Percentiles rank a stretch among this genome's conserved stretches.
Evolutionary conservation across 2,113 vertebrate genomes (phyloP).

Genomic region (Cebidichthys violaceus): DNA sequence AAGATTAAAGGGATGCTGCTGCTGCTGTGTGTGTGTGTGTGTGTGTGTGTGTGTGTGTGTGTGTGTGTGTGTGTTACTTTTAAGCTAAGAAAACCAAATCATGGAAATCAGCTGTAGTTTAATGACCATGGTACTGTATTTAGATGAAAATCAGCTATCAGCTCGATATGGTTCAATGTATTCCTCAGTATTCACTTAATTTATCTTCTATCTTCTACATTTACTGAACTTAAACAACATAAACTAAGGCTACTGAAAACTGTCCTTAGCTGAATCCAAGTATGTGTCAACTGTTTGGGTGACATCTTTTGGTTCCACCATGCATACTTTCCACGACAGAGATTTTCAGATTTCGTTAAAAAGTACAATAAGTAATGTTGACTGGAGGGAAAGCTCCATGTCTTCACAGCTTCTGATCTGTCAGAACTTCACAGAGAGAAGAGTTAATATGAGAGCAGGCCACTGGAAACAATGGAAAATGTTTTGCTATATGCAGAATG

Average conservation of each 20-base stretch:
- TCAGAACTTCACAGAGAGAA: neutral
- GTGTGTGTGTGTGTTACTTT: neutral
- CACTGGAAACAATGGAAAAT: too few relatives aligned
- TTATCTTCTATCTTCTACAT: neutral
- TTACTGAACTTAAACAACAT: neutral
- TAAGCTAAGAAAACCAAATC: neutral
- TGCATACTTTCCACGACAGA: neutral
- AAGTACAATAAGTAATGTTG: neutral
- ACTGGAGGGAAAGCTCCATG: neutral
- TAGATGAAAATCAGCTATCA: neutral
- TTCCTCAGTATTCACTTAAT: neutral
- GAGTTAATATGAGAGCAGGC: too few relatives aligned
- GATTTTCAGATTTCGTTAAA: neutral
- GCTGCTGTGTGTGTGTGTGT: neutral
- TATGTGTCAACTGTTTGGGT: neutral
- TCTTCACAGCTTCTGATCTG: neutral
- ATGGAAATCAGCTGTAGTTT: neutral
- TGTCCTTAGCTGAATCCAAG: neutral
- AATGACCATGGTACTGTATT: neutral
- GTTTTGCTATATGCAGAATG: too few relatives aligned
- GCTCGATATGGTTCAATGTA: neutral
- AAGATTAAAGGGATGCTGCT: slow-evolving; percentile 39
- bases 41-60: neutral
- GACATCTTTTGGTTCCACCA: neutral
- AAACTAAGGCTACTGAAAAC: neutral